Base-by-base conservation (phyloP, 2,113 vertebrate species). In the Holacanthus passer region DNA sequence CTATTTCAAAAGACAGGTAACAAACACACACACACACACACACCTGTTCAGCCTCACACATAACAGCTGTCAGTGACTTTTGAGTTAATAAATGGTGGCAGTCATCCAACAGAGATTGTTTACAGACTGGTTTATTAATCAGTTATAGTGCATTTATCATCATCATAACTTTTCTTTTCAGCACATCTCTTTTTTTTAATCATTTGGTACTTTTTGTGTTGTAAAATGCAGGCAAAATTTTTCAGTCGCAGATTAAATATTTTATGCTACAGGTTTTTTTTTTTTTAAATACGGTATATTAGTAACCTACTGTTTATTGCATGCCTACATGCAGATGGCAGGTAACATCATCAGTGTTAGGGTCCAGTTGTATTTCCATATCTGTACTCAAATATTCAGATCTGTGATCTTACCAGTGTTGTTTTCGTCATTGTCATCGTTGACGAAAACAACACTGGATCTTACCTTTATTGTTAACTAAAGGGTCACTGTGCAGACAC, bases 1-100 rank as follows among this genome's bases (percentile, higher is more conserved):
- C 98, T 56, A 99, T 99, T 93, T 96, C 98, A 91, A 95, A 97
- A 89, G 98, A 99, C 97, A 99, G 98, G 98, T 99, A 98, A 94
- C 22, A n/a, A 9, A 22, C 29, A 56, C 29, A 27, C n/a, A 65
- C 35, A 56, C 50, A 73, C 20, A 48, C 22, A 24, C 6, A 37
- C 22, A 41, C 35, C 3, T 16, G 39, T 20, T 53, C 6, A 43
- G 31, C 50, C 32, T 32, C 47, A 73, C 45, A 48, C 7, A 52
- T 22, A 24, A 73, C 19, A 37, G 9, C 37, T 41, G 31, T 58
- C 39, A 43, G 4, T 24, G 17, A 12, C n/a, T 41, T 32, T 14
- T 22, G n/a, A 32, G n/a, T 45, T 55, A 24, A 24, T 62, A 29
- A 70, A 71, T 14, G 12, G 16, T 20, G 39, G 31, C n/a, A 0